Evolutionary conservation across 64 coral and sea anemone genomes (phyloP), one percentile per base, ranked within the genome.

Genomic region (Montipora foliosa): DNA sequence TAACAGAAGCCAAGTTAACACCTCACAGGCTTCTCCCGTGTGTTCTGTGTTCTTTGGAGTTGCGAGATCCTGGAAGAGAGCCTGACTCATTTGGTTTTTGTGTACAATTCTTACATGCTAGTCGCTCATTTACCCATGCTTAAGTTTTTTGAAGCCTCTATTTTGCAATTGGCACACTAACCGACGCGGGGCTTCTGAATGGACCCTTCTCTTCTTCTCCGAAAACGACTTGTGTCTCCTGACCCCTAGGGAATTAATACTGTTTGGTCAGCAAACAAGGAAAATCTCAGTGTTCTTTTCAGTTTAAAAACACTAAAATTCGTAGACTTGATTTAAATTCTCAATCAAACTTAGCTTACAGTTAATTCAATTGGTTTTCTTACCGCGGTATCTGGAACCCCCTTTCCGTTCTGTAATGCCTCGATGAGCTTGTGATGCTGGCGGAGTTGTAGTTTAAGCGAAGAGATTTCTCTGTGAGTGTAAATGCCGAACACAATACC

Each of bases 391-490:
- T 20, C 46, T n/a, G 6, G 8, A 22, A 64, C 45, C 16, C 16
- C 17, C 5, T 70, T 12, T 71, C 62, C 8, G 45, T 45, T 47
- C 9, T 86, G 82, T 20, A 86, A 72, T 19, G 82, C 67, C 19
- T 50, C 62, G 7, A 86, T 86, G 19, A 49, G 17, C 67, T 86
- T 70, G 16, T 86, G 44, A 22, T 86, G 82, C 20, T 49, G 17
- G 8, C 46, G 64, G 66, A 86, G 51, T 52, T 86, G 82, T 4
- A 15, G 49, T 72, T 86, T 86, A 0, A 86, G 62, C 67, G 44
- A 86, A 13, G 60, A 71, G 66, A 86, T 47, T 86, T 86, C 61
- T 86, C 66, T 86, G 82, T 71, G 47, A 0, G 82, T 86, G 66
- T 86, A 86, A 48, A 86, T 12, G 49, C 62, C 82, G 44, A 71